A percentile compares a stretch with the other conserved stretches of the same genome.
Conservation (phyloP, 2,888 invertebrate genomes). For the Venustoraphidia nigricollis region DNA sequence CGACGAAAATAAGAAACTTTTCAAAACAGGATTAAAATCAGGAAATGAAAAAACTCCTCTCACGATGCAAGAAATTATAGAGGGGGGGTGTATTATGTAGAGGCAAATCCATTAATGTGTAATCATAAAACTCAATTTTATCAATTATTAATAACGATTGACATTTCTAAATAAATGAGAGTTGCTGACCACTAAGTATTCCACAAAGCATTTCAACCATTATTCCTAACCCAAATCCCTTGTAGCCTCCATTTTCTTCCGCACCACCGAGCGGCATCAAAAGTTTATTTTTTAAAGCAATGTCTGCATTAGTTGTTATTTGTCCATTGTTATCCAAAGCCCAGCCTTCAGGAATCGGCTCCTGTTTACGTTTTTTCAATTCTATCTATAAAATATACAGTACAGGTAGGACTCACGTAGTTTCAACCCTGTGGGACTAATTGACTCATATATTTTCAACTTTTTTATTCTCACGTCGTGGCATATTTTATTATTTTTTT, state of each 20-base stretch:
- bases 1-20: too few species aligned
- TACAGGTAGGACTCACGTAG: too few species aligned
- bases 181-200: constrained; percentile 44
- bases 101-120: too few species aligned
- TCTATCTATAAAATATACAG: constrained; percentile 54
- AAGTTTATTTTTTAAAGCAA: constrained; percentile 39
- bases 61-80: too few species aligned
- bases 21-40: too few species aligned
- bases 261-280: constrained; percentile 61
- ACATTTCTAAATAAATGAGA: not conserved
- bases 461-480: too few species aligned
- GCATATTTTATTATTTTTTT: too few species aligned
- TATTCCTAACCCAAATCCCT: constrained; percentile 72
- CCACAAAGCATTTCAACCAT: constrained; percentile 83
- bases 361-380: constrained; percentile 60
- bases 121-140: not conserved
- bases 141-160: too few species aligned
- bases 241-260: constrained; percentile 66
- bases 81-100: too few species aligned
- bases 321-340: constrained; percentile 41
- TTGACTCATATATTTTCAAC: too few species aligned
- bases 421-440: too few species aligned
- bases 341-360: constrained; percentile 72
- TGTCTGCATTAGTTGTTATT: constrained; percentile 48
- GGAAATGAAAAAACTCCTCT: too few species aligned